phyloP scores from a whole-genome alignment of 2,888 invertebrate genomes.

The Agelastica alni region DNA sequence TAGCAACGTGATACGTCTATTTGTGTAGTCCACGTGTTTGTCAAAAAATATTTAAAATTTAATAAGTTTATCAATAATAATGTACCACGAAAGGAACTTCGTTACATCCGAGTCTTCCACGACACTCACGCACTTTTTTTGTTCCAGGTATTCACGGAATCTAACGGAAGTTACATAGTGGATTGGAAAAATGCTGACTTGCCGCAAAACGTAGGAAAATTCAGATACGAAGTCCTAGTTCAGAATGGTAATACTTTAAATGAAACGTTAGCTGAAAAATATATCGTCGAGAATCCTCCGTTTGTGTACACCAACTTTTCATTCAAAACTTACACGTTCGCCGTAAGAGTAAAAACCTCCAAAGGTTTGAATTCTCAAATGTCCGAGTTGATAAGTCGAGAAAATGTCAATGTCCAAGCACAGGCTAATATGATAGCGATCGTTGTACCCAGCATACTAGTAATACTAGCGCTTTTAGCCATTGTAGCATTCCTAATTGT shows the following conservation, averaged over 20 bases:
- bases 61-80: too few species aligned
- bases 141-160: slow-evolving; percentile 57
- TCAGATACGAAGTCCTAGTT: slow-evolving; percentile 69
- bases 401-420: slow-evolving; percentile 37
- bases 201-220: slow-evolving; percentile 45
- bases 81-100: too few species aligned
- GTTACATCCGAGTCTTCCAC: too few species aligned
- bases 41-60: too few species aligned
- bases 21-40: too few species aligned
- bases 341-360: slow-evolving; percentile 64
- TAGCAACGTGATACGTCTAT: too few species aligned
- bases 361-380: slow-evolving; percentile 66
- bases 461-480: slow-evolving; percentile 58
- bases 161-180: slow-evolving; percentile 67
- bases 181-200: slow-evolving; percentile 66
- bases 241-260: slow-evolving; percentile 61
- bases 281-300: slow-evolving; percentile 61
- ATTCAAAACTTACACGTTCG: slow-evolving; percentile 64
- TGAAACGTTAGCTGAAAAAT: slow-evolving; percentile 59
- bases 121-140: too few species aligned
- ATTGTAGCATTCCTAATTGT: slow-evolving; percentile 66
- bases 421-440: slow-evolving; percentile 42
- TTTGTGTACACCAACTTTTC: slow-evolving; percentile 61
- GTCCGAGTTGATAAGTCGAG: slow-evolving; percentile 62
- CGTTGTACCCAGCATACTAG: slow-evolving; percentile 57